These are phyloP conservation scores for Drosophila sechellia DNA, from an alignment of 1,140 invertebrate genomes.

Conservation along the genomic window DNA sequence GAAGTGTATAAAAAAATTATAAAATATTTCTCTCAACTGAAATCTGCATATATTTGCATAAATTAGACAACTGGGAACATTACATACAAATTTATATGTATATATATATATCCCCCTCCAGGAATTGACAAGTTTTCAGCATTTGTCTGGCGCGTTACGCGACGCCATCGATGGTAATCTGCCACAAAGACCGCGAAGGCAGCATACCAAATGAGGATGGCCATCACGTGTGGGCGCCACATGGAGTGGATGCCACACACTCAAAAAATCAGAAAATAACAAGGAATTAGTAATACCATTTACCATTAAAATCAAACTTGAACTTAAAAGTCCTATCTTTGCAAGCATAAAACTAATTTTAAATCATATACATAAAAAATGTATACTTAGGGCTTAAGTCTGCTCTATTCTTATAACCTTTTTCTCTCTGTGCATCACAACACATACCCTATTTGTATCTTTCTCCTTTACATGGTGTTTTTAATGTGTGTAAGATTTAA, in stretches of 20 bases:
- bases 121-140: constrained; percentile 71
- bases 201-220: constrained; percentile 68
- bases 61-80: constrained; percentile 57
- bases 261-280: neutral
- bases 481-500: constrained; percentile 59
- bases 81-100: neutral
- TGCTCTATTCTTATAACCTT: too few relatives aligned
- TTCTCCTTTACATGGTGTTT: constrained; percentile 31
- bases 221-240: constrained; percentile 69
- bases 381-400: too few relatives aligned
- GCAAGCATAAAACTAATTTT: neutral
- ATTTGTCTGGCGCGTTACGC: constrained; percentile 67
- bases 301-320: too few relatives aligned
- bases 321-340: neutral
- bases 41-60: constrained; percentile 72
- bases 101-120: constrained; percentile 9
- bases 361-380: too few relatives aligned
- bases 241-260: constrained; percentile 25
- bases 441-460: constrained; percentile 16
- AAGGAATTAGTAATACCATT: neutral
- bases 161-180: constrained; percentile 71
- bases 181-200: constrained; percentile 25
- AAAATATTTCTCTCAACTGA: constrained; percentile 49
- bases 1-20: constrained; percentile 72
- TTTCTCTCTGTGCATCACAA: constrained; percentile 4